phyloP scores from a whole-genome alignment of 2,113 vertebrate genomes.

The Cathartes aura region DNA sequence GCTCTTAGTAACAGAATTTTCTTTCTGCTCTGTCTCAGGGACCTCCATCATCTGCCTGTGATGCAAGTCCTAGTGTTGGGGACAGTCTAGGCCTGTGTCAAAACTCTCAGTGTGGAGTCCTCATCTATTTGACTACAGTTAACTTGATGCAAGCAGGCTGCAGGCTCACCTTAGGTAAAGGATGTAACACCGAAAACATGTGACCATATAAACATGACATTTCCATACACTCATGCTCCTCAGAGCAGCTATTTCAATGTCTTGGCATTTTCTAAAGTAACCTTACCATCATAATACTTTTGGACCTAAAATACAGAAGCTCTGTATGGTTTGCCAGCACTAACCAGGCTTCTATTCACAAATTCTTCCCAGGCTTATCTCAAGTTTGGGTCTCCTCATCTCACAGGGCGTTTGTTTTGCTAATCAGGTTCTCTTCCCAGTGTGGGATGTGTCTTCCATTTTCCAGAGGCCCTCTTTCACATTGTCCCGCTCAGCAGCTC shows the following conservation, averaged over 20 bases:
- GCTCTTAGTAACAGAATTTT: background rate
- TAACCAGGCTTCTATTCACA: background rate
- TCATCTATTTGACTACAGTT: background rate
- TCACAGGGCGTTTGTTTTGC: background rate
- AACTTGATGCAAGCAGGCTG: too few relatives aligned
- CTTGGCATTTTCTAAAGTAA: background rate
- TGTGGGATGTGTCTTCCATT: background rate
- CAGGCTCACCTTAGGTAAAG: too few relatives aligned
- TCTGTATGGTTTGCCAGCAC: background rate
- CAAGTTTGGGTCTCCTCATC: background rate
- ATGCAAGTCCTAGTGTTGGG: background rate
- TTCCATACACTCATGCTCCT: background rate
- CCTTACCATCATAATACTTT: background rate
- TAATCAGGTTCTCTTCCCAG: background rate
- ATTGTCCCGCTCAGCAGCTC: background rate
- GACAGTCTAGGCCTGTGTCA: background rate
- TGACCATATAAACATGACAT: background rate
- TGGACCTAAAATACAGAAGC: background rate
- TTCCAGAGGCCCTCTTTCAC: background rate
- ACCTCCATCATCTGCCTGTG: background rate
- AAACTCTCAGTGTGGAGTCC: background rate
- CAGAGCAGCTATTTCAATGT: background rate
- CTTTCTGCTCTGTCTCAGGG: background rate
- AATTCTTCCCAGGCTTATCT: too few relatives aligned
- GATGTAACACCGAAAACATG: fast-evolving